Conservation (phyloP, 2,113 vertebrate genomes). For the Microtus ochrogaster region DNA sequence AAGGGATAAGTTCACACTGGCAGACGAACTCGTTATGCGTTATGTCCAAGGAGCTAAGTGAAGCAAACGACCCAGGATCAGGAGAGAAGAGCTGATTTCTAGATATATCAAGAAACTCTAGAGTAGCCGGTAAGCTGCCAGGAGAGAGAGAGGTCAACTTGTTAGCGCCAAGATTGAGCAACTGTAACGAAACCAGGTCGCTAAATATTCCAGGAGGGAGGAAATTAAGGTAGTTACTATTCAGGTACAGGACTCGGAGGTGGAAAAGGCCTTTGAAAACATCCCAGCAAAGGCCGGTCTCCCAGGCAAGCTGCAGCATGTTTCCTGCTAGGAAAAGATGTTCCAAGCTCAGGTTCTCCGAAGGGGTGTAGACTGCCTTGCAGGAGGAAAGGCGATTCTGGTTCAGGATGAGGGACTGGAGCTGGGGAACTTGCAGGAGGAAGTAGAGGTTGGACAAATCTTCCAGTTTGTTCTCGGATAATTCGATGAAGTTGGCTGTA, state of each 20-base stretch:
- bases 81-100: conserved; percentile 90
- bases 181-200: conserved; percentile 85
- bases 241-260: conserved; percentile 86
- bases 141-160: conserved; percentile 86
- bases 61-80: conserved; percentile 86
- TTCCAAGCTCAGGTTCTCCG: conserved; percentile 82
- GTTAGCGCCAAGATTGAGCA: conserved; percentile 90
- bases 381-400: conserved; percentile 90
- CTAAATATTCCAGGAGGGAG: conserved; percentile 90
- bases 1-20: conserved; percentile 87
- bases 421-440: conserved; percentile 78
- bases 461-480: conserved; percentile 88
- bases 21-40: conserved; percentile 89
- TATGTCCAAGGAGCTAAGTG: conserved; percentile 85
- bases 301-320: conserved; percentile 90
- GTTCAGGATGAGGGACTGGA: conserved; percentile 84
- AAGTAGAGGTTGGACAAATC: conserved; percentile 84
- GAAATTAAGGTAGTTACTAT: conserved; percentile 87
- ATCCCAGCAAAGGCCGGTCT: conserved; percentile 85
- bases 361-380: rapidly evolving
- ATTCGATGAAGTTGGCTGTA: conserved; percentile 80
- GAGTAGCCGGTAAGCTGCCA: conserved; percentile 86
- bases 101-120: conserved; percentile 87
- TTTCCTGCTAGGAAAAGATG: conserved; percentile 89
- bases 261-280: conserved; percentile 88